These are phyloP conservation scores for Idaea biselata DNA, from an alignment of 2,888 invertebrate genomes.

Conservation along the genomic window DNA sequence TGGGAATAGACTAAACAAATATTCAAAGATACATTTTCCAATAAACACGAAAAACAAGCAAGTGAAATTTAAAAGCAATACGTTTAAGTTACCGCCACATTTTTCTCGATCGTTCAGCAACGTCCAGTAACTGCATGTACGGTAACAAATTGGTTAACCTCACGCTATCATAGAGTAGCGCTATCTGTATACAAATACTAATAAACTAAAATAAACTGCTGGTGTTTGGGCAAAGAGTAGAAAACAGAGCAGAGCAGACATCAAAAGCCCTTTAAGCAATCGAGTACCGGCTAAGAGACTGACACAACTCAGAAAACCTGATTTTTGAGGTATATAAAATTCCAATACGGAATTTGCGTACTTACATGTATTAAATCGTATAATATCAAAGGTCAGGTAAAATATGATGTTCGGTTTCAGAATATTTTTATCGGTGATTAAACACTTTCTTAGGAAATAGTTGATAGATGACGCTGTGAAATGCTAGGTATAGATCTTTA, in stretches of 20 bases:
- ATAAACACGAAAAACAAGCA: background rate
- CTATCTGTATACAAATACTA: constrained; percentile 36
- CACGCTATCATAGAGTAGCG: constrained; percentile 54
- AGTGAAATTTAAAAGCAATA: constrained; percentile 46
- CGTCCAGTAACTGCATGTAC: constrained; percentile 35
- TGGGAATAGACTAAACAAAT: constrained; percentile 20
- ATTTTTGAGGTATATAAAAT: background rate
- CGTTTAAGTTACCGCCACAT: constrained; percentile 53
- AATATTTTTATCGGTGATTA: too few species aligned
- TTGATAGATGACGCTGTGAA: too few species aligned
- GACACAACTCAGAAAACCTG: background rate
- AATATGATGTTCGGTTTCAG: too few species aligned
- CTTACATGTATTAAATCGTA: too few species aligned
- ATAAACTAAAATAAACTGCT: constrained; percentile 49
- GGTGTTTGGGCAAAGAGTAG: constrained; percentile 30
- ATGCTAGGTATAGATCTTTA: too few species aligned
- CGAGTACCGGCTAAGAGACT: background rate
- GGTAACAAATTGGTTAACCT: constrained; percentile 57
- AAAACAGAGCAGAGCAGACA: background rate
- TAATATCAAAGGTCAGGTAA: too few species aligned
- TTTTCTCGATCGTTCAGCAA: constrained; percentile 41
- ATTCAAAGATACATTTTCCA: constrained; percentile 30
- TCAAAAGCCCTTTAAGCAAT: too few species aligned
- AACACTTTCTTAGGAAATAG: too few species aligned
- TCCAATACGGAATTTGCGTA: background rate